These are phyloP conservation scores for Cyclargus thomasi DNA, from an alignment of 1,140 invertebrate genomes.

Conservation along the genomic window DNA sequence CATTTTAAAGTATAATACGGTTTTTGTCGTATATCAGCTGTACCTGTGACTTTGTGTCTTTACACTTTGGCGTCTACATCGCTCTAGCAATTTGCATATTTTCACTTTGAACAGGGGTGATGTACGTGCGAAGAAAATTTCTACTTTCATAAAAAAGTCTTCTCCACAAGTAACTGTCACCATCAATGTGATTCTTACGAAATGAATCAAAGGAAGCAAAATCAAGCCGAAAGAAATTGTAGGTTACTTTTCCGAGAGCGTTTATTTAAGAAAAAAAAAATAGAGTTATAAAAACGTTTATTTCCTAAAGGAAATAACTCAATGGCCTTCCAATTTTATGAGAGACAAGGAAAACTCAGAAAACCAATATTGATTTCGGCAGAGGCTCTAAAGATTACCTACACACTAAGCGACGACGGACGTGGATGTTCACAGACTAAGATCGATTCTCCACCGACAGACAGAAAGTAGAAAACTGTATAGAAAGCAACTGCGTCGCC, in stretches of 20 bases:
- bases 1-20: no score
- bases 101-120: no score
- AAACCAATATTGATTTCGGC: slow-evolving; percentile 31
- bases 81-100: no score
- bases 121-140: neutral
- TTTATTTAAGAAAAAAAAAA: neutral
- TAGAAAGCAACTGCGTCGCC: no score
- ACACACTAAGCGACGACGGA: neutral
- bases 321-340: slow-evolving; percentile 24
- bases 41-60: no score
- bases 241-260: neutral
- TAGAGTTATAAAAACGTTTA: slow-evolving; percentile 15
- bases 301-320: slow-evolving; percentile 13
- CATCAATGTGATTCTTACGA: neutral
- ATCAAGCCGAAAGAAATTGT: neutral
- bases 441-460: no score
- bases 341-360: slow-evolving; percentile 20
- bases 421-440: no score
- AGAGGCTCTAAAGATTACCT: slow-evolving; percentile 24
- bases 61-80: no score
- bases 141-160: no score
- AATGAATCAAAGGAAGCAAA: neutral
- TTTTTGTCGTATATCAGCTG: no score
- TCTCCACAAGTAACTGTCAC: neutral
- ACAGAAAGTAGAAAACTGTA: no score